A percentile compares a stretch with the other conserved stretches of the same genome.
Conservation (phyloP, 2,797 vertebrate genomes). For the Trachops cirrhosus region DNA sequence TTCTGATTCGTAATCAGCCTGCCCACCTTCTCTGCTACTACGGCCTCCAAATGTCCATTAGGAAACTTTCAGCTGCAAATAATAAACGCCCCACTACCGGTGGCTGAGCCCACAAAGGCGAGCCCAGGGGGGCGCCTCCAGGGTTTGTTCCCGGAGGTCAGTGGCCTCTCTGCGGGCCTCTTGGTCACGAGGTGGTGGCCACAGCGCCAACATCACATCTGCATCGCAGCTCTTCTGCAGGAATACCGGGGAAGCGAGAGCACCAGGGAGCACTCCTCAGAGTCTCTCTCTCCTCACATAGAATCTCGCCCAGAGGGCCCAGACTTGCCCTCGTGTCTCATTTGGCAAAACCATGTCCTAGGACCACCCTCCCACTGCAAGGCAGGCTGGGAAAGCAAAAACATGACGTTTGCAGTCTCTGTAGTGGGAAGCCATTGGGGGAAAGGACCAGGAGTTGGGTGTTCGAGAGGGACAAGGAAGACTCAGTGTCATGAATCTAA, state of each 20-base stretch:
- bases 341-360: neutral
- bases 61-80: neutral
- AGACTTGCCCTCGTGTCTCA: neutral
- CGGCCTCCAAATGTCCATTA: neutral
- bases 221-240: neutral
- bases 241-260: neutral
- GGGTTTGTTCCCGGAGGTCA: accelerated
- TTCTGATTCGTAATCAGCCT: accelerated
- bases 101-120: too few relatives aligned
- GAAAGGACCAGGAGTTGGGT: neutral
- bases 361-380: neutral
- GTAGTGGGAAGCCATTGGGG: neutral
- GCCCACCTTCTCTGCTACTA: accelerated
- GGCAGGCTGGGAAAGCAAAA: neutral
- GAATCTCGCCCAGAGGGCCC: neutral
- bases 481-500: neutral
- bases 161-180: neutral
- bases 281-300: too few relatives aligned
- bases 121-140: neutral
- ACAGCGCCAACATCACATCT: accelerated
- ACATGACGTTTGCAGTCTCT: neutral
- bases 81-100: neutral
- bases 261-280: neutral
- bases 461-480: too few relatives aligned
- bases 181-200: neutral